Evolutionary conservation across 2,113 vertebrate genomes (phyloP).

Genomic region (Hypocryptadius cinnamomeus): DNA sequence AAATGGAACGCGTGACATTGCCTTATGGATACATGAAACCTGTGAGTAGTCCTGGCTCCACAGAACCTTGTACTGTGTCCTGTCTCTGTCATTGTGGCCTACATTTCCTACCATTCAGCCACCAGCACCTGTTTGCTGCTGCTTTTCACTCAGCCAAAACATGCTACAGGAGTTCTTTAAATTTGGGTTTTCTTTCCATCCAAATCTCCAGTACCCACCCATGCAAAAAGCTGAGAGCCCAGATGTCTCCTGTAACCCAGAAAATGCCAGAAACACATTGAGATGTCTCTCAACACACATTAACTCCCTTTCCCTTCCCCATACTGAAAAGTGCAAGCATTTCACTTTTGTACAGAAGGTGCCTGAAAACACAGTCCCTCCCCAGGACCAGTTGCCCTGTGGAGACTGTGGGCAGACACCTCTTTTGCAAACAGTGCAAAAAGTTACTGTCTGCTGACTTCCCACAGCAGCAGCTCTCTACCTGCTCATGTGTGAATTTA

Average conservation of each 20-base stretch:
- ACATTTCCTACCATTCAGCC: not conserved
- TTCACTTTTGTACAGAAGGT: not conserved
- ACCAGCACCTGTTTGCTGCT: not conserved
- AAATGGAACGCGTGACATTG: not conserved
- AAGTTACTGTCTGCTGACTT: not conserved
- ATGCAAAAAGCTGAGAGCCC: not conserved
- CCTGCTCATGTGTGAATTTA: not conserved
- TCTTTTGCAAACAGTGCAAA: not conserved
- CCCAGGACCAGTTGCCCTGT: not conserved
- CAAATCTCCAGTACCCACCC: not conserved
- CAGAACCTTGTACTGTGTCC: not conserved
- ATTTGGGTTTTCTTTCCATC: not conserved
- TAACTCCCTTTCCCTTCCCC: not conserved
- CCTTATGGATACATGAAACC: not conserved
- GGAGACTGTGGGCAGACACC: not conserved
- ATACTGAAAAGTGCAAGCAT: not conserved
- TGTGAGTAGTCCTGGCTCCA: not conserved
- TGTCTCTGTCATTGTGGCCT: not conserved
- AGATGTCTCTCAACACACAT: not conserved
- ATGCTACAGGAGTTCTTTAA: not conserved
- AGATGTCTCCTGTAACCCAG: not conserved
- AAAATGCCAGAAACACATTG: not conserved
- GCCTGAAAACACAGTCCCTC: not conserved
- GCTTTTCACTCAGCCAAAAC: not conserved
- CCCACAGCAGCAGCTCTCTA: not conserved